A percentile compares a stretch with the other conserved stretches of the same genome.
These are phyloP conservation scores for Mormyrops attenuatus DNA, from an alignment of 2,797 vertebrate species.

Conservation along the genomic window DNA sequence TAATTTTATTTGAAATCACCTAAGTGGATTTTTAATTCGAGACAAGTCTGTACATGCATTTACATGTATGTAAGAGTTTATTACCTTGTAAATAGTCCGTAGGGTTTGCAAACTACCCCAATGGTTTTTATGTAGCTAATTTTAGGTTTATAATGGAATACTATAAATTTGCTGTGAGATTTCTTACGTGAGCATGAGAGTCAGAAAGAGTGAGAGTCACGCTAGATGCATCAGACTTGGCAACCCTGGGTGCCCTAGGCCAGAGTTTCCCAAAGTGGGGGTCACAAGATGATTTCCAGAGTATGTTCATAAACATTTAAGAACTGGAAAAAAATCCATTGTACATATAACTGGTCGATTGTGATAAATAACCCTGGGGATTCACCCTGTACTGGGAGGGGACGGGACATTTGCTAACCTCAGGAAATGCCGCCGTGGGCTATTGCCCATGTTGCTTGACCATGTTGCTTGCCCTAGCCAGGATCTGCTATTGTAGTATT, in stretches of 20 bases:
- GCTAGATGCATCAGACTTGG: background rate
- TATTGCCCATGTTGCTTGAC: background rate
- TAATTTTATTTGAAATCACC: conserved; percentile 71
- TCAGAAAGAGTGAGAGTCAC: background rate
- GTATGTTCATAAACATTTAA: background rate
- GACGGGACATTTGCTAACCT: background rate
- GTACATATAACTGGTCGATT: background rate
- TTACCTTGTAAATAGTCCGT: background rate
- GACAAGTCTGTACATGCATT: background rate
- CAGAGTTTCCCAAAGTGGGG: background rate
- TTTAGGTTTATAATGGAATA: background rate
- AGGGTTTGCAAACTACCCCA: background rate
- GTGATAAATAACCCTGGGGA: background rate
- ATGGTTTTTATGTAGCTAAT: background rate
- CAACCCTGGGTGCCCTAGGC: background rate
- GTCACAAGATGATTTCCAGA: background rate
- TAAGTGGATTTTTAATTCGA: conserved; percentile 70
- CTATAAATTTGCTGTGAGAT: background rate
- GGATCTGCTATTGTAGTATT: background rate
- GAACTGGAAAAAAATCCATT: background rate
- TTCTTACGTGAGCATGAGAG: background rate
- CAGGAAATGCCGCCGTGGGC: background rate
- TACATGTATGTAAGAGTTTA: background rate
- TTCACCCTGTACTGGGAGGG: background rate
- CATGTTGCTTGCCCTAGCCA: background rate